A percentile compares a stretch with the other conserved stretches of the same genome.
These are phyloP conservation scores for Eidolon dupreanum DNA, from an alignment of 2,797 vertebrate genomes.

Conservation along the genomic window DNA sequence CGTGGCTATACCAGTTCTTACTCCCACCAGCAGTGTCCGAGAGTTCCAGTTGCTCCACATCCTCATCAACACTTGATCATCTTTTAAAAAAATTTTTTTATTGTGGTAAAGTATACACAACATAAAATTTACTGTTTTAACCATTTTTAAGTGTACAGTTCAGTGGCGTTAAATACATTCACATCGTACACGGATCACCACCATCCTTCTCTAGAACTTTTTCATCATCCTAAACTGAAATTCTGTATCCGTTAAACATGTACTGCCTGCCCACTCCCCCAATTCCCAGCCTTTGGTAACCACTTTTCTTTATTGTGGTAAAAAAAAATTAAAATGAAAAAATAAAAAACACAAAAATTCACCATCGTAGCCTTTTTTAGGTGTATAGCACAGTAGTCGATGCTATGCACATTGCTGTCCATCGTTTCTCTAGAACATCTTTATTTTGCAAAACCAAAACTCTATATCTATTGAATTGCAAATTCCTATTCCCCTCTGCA, in stretches of 20 bases:
- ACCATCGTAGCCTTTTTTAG: background rate
- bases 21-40: background rate
- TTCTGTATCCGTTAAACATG: background rate
- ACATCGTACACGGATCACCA: background rate
- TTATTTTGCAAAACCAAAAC: background rate
- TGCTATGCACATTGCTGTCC: background rate
- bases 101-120: background rate
- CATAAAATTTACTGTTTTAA: background rate
- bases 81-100: background rate
- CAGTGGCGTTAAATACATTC: background rate
- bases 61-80: background rate
- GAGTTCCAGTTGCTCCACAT: background rate
- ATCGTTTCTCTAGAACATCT: background rate
- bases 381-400: background rate
- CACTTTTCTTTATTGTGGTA: background rate
- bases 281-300: background rate
- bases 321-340: background rate
- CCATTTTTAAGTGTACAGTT: background rate
- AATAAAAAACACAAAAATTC: background rate
- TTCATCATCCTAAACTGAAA: background rate
- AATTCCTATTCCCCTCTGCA: background rate
- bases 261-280: background rate
- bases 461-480: background rate
- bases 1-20: background rate
- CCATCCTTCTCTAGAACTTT: background rate